These are phyloP conservation scores for Drosophila tanythrix DNA, from an alignment of 2,888 invertebrate genomes.

Conservation along the genomic window DNA sequence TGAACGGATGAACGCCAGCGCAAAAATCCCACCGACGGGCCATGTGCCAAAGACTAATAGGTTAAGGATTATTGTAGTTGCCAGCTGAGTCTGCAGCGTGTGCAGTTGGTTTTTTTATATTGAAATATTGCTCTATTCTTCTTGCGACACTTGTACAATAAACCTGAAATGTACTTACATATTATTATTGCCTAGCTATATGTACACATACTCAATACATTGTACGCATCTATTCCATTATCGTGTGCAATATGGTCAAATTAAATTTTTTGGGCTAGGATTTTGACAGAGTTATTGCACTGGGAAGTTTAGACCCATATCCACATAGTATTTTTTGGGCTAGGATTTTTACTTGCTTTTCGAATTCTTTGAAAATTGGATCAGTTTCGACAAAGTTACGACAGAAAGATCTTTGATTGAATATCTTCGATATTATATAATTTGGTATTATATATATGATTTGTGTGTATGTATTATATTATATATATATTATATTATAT, in stretches of 20 bases:
- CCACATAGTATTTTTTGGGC: no score
- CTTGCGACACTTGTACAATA: constrained; percentile 24
- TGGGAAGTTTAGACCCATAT: no score
- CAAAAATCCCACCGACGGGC: constrained; percentile 22
- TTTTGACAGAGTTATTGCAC: no score
- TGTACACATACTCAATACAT: neutral
- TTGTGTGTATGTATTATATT: neutral
- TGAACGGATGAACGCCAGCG: constrained; percentile 6
- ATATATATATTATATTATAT: neutral
- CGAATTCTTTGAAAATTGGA: no score
- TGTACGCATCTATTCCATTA: neutral
- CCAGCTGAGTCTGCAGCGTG: constrained; percentile 13
- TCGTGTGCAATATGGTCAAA: neutral
- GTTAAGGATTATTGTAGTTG: constrained; percentile 34
- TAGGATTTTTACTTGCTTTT: no score
- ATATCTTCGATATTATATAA: no score
- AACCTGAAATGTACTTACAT: constrained; percentile 26
- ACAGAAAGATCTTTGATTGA: no score
- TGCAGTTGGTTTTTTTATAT: constrained; percentile 8
- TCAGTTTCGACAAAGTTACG: no score
- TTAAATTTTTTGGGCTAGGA: no score
- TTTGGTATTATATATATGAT: no score
- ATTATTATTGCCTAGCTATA: neutral
- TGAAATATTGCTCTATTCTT: constrained; percentile 25
- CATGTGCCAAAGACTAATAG: constrained; percentile 53